These are phyloP conservation scores for Nyleta sp. DNA, from an alignment of 2,888 invertebrate species.

Conservation along the genomic window DNA sequence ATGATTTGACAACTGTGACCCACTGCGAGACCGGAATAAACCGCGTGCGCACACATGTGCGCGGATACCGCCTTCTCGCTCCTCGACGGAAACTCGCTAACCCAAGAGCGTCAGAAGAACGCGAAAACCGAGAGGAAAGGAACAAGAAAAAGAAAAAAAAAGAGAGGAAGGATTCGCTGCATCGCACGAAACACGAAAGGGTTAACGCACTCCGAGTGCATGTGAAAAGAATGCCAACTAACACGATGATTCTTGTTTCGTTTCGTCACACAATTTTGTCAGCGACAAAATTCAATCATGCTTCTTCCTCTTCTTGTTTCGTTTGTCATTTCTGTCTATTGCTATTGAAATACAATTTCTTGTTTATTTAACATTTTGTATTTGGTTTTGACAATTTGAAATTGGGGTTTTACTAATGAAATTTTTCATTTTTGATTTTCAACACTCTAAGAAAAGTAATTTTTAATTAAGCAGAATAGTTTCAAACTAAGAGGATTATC, in stretches of 20 bases:
- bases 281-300: not conserved
- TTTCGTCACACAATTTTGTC: slow-evolving; percentile 1
- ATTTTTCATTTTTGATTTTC: too few species aligned
- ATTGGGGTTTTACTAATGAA: too few species aligned
- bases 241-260: slow-evolving; percentile 6
- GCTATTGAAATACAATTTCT: too few species aligned
- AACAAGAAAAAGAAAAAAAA: slow-evolving; percentile 1
- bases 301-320: too few species aligned
- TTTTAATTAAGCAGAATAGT: too few species aligned
- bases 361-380: too few species aligned
- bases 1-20: slow-evolving; percentile 59
- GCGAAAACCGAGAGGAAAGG: slow-evolving; percentile 7
- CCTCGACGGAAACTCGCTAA: slow-evolving; percentile 37
- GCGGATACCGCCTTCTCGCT: not conserved
- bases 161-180: slow-evolving; percentile 22
- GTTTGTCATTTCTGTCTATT: too few species aligned
- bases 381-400: too few species aligned
- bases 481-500: too few species aligned
- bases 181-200: slow-evolving; percentile 35
- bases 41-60: slow-evolving; percentile 17
- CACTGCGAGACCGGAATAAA: slow-evolving; percentile 52
- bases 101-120: slow-evolving; percentile 16
- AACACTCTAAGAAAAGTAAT: too few species aligned
- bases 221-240: slow-evolving; percentile 32
- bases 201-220: slow-evolving; percentile 38